A percentile compares a stretch with the other conserved stretches of the same genome.
Conservation (phyloP, 1,140 invertebrate species). For the Spodoptera litura region DNA sequence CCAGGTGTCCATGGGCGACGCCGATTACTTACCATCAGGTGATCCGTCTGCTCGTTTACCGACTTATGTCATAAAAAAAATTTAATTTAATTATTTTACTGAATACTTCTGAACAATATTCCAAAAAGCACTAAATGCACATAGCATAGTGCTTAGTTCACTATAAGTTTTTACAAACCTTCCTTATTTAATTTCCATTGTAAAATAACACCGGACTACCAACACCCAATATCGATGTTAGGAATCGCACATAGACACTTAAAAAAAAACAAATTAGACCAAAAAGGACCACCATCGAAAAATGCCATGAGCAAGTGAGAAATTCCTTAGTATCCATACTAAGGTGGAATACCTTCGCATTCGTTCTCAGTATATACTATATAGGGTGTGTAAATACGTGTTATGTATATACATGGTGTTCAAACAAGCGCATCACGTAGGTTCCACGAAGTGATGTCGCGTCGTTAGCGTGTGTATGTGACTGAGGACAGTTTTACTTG, state of each 20-base stretch:
- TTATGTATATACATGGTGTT: conserved; percentile 30
- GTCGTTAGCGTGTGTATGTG: conserved; percentile 65
- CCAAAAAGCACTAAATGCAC: too few relatives aligned
- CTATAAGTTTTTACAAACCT: too few relatives aligned
- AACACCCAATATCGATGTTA: too few relatives aligned
- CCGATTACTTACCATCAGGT: too few relatives aligned
- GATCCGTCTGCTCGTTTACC: too few relatives aligned
- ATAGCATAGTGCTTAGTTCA: too few relatives aligned
- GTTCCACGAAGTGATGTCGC: conserved; percentile 60
- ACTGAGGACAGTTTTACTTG: conserved; percentile 51
- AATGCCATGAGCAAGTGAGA: conserved; percentile 23
- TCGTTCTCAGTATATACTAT: conserved; percentile 8
- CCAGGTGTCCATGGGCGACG: too few relatives aligned
- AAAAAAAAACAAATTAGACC: not conserved
- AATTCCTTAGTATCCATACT: conserved; percentile 21
- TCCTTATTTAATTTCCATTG: too few relatives aligned
- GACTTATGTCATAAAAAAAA: too few relatives aligned
- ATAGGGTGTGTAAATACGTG: conserved; percentile 42
- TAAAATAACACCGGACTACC: too few relatives aligned
- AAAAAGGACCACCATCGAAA: not conserved
- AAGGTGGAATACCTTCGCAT: conserved; percentile 18
- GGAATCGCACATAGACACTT: not conserved
- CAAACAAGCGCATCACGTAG: conserved; percentile 62
- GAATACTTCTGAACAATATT: too few relatives aligned
- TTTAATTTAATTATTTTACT: too few relatives aligned